These are phyloP conservation scores for Antechinus flavipes DNA, from an alignment of 2,113 vertebrate species.

Conservation along the genomic window DNA sequence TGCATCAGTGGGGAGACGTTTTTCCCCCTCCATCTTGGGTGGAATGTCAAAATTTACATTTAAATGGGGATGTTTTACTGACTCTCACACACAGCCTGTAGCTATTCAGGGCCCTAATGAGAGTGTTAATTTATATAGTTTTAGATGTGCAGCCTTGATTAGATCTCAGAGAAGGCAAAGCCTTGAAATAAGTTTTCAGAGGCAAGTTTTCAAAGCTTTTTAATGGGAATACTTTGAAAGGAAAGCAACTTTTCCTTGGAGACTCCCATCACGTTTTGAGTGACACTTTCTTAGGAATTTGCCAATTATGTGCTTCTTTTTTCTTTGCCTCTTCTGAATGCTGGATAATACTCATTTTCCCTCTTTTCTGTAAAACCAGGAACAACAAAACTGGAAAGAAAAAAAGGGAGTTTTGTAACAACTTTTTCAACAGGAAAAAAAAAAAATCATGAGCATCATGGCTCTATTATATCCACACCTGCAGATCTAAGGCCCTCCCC, in stretches of 20 bases:
- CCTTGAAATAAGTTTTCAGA: slow-evolving; percentile 65
- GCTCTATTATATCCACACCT: slow-evolving; percentile 51
- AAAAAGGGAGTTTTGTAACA: slow-evolving; percentile 35
- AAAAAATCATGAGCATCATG: slow-evolving; percentile 23
- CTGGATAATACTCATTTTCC: background rate
- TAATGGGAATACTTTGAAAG: slow-evolving; percentile 27
- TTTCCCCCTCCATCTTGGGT: slow-evolving; percentile 11
- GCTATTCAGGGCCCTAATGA: slow-evolving; percentile 66
- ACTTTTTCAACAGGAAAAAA: slow-evolving; percentile 12
- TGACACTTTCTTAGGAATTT: slow-evolving; percentile 54
- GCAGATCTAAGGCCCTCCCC: slow-evolving; percentile 56
- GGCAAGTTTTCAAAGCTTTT: slow-evolving; percentile 51
- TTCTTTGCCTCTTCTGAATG: slow-evolving; percentile 41
- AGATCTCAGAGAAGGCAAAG: slow-evolving; percentile 60
- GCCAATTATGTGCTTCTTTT: slow-evolving; percentile 37
- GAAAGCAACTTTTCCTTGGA: slow-evolving; percentile 24
- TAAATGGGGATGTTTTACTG: slow-evolving; percentile 74
- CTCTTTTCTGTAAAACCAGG: slow-evolving; percentile 50
- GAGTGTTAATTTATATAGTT: slow-evolving; percentile 73
- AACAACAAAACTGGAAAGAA: slow-evolving; percentile 46
- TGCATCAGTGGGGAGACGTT: slow-evolving; percentile 34
- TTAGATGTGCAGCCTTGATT: slow-evolving; percentile 68
- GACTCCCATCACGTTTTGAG: slow-evolving; percentile 2
- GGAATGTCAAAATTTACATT: slow-evolving; percentile 77
- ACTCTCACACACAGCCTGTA: slow-evolving; percentile 45